phyloP scores from a whole-genome alignment of 2,888 invertebrate genomes.

The Drosophila prostipennis region DNA sequence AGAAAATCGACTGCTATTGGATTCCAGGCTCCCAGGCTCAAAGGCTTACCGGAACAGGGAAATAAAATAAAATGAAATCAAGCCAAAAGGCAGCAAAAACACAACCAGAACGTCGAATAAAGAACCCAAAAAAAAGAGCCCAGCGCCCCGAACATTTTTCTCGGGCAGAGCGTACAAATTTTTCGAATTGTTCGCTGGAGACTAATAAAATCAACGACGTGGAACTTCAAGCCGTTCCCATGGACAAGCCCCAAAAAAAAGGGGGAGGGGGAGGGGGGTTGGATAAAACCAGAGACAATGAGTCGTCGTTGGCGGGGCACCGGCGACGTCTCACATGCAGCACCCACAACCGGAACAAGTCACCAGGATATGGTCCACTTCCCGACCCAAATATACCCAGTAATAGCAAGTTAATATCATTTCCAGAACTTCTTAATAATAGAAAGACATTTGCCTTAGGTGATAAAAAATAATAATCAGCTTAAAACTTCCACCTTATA shows the following conservation, averaged over 20 bases:
- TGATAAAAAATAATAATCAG: too few relatives aligned
- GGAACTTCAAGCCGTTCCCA: constrained; percentile 83
- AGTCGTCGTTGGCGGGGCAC: constrained; percentile 52
- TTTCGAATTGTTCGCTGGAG: constrained; percentile 84
- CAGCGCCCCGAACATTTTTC: constrained; percentile 59
- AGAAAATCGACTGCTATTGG: constrained; percentile 80
- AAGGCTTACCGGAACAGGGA: constrained; percentile 44
- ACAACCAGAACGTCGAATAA: constrained; percentile 47
- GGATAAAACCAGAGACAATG: constrained; percentile 63
- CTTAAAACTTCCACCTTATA: too few relatives aligned
- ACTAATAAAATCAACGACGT: constrained; percentile 84
- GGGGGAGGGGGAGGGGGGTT: neutral
- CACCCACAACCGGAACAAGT: constrained; percentile 37
- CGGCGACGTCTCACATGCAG: constrained; percentile 46
- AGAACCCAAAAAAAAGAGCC: constrained; percentile 24
- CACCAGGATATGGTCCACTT: neutral
- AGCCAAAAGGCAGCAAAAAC: constrained; percentile 43
- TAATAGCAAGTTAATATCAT: neutral
- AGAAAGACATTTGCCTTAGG: too few relatives aligned
- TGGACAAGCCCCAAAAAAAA: constrained; percentile 53
- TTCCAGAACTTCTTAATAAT: neutral
- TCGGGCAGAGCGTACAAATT: constrained; percentile 79
- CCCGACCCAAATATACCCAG: constrained; percentile 15
- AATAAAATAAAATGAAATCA: constrained; percentile 38
- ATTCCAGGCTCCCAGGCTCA: constrained; percentile 58